Base-by-base conservation (phyloP, 2,113 vertebrate genomes). In the Bos javanicus region DNA sequence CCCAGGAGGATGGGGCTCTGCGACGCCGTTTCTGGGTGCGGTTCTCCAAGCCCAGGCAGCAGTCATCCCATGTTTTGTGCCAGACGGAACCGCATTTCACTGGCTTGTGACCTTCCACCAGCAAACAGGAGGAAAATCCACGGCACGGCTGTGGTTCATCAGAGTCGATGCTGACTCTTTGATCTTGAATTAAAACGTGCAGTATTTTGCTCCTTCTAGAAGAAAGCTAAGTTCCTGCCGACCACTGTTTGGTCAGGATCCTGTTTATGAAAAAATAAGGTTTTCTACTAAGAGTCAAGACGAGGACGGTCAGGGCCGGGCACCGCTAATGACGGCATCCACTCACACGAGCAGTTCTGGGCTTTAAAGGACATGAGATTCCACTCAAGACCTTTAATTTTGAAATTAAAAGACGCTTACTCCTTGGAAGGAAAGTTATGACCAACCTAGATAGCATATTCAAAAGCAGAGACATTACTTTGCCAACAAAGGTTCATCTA, bases 281-380 rank as follows among this genome's bases (percentile, higher is more conserved):
- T 95, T 95, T 98, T 97, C 98, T 97, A 97, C 97, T 97, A 98
- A 98, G 89, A 97, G 96, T 97, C 98, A 98, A 71, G 98, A 94
- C 43, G 93, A 90, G 93, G 93, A 85, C 96, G 23, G 83, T 84
- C 92, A 17, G 60, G 87, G 95, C 96, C 96, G 67, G 67, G 98
- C 94, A 94, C 90, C 46, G 21, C 57, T 0, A 48, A 95, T 17
- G 39, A 97, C 86, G 93, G 71, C 7, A 17, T 91, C 78, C 96
- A 90, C 96, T 96, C 93, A 33, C 87, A 93, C 16, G 54, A 96
- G 83, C 91, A 7, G 83, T 88, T 64, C 95, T 48, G 5, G 90
- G 86, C 96, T 97, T 97, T 36, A 25, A 26, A 91, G 5, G 1
- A 92, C 82, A 62, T 2, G 0, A 14, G 80, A 76, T 62, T 64